phyloP scores from a whole-genome alignment of 2,797 vertebrate species.

The Scolopax rusticola region DNA sequence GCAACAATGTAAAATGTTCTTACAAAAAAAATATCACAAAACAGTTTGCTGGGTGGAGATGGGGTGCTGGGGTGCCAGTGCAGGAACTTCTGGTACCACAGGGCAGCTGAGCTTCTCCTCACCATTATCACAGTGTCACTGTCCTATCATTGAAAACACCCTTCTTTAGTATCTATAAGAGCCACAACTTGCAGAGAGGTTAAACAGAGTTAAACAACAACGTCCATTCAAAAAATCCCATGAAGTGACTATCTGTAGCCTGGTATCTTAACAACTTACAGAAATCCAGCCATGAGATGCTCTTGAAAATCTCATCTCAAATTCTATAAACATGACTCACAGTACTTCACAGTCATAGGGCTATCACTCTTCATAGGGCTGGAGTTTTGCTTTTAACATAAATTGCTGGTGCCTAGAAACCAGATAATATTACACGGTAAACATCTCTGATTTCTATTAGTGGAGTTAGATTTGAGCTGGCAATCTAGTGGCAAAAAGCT shows the following conservation, averaged over 20 bases:
- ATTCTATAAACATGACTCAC: background rate
- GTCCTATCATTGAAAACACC: background rate
- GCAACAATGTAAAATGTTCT: background rate
- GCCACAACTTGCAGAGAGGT: background rate
- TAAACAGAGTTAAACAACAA: background rate
- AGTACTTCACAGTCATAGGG: background rate
- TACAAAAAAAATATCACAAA: background rate
- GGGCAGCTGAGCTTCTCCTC: background rate
- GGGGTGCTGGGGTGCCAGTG: fast-evolving
- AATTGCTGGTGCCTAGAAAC: background rate
- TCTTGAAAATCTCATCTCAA: background rate
- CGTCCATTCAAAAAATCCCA: background rate
- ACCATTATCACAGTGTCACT: background rate
- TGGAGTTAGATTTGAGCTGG: background rate
- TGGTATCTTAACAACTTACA: background rate
- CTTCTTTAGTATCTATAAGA: background rate
- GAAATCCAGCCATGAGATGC: background rate
- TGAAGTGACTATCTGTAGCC: background rate
- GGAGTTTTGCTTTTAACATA: background rate
- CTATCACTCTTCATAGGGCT: background rate
- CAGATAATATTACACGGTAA: background rate
- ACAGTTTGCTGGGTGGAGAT: background rate
- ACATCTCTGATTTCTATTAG: background rate
- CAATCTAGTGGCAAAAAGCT: background rate
- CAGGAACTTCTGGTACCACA: background rate